phyloP scores from a whole-genome alignment of 2,797 vertebrate species.

The Epinephelus malabaricus region DNA sequence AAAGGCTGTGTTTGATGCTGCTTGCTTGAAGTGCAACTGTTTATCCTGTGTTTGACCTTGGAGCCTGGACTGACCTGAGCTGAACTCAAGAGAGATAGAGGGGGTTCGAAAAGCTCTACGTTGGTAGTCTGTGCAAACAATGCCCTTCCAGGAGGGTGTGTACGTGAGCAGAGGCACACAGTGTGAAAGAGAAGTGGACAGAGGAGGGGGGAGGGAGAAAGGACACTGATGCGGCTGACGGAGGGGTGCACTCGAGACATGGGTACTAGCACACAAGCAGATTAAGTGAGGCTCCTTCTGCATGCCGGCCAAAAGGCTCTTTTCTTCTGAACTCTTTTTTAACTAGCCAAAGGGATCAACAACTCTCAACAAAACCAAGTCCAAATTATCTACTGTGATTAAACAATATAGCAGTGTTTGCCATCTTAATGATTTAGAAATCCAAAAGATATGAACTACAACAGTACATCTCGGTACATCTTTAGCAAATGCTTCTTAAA shows the following conservation, averaged over 20 bases:
- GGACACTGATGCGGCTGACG: slow-evolving; percentile 24
- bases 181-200: slow-evolving; percentile 47
- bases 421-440: neutral
- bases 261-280: slow-evolving; percentile 13
- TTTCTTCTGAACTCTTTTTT: slow-evolving; percentile 23
- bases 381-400: neutral
- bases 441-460: neutral
- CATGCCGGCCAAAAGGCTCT: neutral
- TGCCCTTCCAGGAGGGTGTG: slow-evolving; percentile 69
- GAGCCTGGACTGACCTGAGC: slow-evolving; percentile 42
- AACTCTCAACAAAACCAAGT: slow-evolving; percentile 9
- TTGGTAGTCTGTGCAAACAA: slow-evolving; percentile 68
- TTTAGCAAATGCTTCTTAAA: neutral
- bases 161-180: slow-evolving; percentile 80
- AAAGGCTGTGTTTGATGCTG: neutral
- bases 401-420: neutral
- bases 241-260: slow-evolving; percentile 31
- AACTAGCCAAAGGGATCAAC: neutral
- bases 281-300: slow-evolving; percentile 20
- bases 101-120: slow-evolving; percentile 40
- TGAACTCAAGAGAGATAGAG: slow-evolving; percentile 48
- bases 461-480: no score
- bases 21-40: slow-evolving; percentile 7
- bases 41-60: slow-evolving; percentile 53
- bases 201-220: slow-evolving; percentile 15